A percentile compares a stretch with the other conserved stretches of the same genome.
phyloP scores from a whole-genome alignment of 1,140 invertebrate genomes.

The Drosophila mayri region DNA sequence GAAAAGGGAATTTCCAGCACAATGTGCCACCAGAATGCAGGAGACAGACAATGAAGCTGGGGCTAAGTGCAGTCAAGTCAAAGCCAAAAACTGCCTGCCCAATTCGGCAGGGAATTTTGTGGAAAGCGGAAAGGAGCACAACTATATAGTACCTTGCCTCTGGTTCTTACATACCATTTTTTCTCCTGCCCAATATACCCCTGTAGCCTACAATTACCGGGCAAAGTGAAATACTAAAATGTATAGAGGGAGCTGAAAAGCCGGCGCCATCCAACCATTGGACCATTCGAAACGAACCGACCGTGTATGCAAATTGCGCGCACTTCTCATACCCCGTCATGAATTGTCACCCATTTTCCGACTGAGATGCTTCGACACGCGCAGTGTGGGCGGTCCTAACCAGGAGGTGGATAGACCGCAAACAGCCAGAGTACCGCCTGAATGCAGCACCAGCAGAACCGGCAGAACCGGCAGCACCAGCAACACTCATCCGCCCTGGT shows the following conservation, averaged over 20 bases:
- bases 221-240: constrained; percentile 16
- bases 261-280: constrained; percentile 28
- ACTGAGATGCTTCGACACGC: constrained; percentile 81
- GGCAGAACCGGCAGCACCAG: constrained; percentile 11
- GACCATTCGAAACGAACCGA: constrained; percentile 47
- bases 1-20: constrained; percentile 63
- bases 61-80: constrained; percentile 55
- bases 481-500: constrained; percentile 36
- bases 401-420: constrained; percentile 48
- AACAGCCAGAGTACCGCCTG: constrained; percentile 29
- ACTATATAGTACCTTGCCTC: constrained; percentile 5
- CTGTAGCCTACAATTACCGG: not conserved
- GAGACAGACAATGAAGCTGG: constrained; percentile 10
- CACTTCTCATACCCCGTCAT: constrained; percentile 71
- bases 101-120: constrained; percentile 63
- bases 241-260: constrained; percentile 2
- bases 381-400: constrained; percentile 17
- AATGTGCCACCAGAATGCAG: constrained; percentile 42
- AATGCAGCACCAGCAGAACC: constrained; percentile 14
- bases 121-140: constrained; percentile 18
- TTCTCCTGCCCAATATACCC: constrained; percentile 4
- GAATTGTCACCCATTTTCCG: constrained; percentile 83
- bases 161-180: too few species aligned
- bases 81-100: constrained; percentile 49
- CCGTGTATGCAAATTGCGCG: constrained; percentile 80